Conservation (phyloP, 2,797 vertebrate genomes). For the Denticeps clupeoides region DNA sequence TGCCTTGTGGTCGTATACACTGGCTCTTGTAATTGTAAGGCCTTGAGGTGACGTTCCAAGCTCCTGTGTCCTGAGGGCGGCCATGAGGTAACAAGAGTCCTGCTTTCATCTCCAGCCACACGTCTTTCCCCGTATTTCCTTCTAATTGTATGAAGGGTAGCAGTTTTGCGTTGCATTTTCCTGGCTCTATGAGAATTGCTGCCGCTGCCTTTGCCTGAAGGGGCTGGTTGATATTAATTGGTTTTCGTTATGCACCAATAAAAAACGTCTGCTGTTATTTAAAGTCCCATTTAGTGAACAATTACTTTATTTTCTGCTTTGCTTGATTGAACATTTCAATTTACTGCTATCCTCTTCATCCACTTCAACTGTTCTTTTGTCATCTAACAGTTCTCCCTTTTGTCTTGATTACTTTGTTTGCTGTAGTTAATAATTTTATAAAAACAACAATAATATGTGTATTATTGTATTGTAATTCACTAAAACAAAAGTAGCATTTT, state of each 20-base stretch:
- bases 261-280: slow-evolving; percentile 28
- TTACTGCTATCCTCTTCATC: too few species aligned
- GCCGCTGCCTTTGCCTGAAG: slow-evolving; percentile 13
- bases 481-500: too few species aligned
- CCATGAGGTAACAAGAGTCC: not conserved
- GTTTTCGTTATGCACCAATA: slow-evolving; percentile 26
- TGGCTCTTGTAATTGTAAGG: not conserved
- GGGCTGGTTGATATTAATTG: slow-evolving; percentile 24
- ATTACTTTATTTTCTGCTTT: too few species aligned
- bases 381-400: too few species aligned
- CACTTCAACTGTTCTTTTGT: too few species aligned
- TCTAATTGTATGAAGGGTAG: slow-evolving; percentile 10
- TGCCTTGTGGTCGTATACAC: not conserved
- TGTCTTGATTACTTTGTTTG: too few species aligned
- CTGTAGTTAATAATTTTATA: too few species aligned
- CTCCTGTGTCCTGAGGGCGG: too few species aligned
- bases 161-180: slow-evolving; percentile 1
- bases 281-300: slow-evolving; percentile 28
- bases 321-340: too few species aligned
- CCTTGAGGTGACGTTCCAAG: slow-evolving; percentile 1
- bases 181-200: slow-evolving; percentile 12
- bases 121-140: not conserved
- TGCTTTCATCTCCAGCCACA: not conserved
- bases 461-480: too few species aligned
- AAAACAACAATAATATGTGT: too few species aligned